Base-by-base conservation (phyloP, 2,113 vertebrate genomes). In the Glareola pratincola region DNA sequence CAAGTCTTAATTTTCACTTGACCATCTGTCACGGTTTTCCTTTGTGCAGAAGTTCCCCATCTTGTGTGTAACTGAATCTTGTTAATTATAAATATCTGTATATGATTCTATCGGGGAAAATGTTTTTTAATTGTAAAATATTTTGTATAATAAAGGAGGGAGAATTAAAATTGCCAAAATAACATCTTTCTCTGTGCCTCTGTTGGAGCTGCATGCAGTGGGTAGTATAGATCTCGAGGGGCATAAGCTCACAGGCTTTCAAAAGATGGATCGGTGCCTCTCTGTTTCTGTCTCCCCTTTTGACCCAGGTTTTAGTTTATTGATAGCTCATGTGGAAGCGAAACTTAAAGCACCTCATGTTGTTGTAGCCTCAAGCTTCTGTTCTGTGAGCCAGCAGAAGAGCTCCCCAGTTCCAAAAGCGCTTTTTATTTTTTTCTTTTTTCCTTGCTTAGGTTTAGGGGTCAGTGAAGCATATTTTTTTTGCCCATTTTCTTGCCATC, bases 111-210 rank as follows among this genome's bases (percentile, higher is more conserved):
- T 59, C 41, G 75, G 85, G 69, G 39, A 83, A 94, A 96, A 91
- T 91, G 91, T 95, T 98, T 97, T 98, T 97, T 96, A 98, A 97
- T 96, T 98, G 92, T 98, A 97, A 98, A 97, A 82, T 98, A 97
- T 97, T 98, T 98, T 98, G 88, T 98, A 98, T 95, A 97, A 96
- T 97, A 97, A 94, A 72, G 72, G 59, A 29, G 48, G 53, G 67
- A 67, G 56, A 92, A 96, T 95, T 94, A 96, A 95, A 96, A 67
- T 47, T 86, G 80, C 89, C 80, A 72, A 91, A 88, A 43, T 24
- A 4, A 43, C 7, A 1, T 53, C 19, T 75, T 45, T 66, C 48
- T 88, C 48, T 75, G 85, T 92, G 86, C 47, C 19, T 94, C 47
- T 92, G n/a, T 86, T 74, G 63, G 50, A 84, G 47, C 41, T 75